These are phyloP conservation scores for Alloscopus bannaensis DNA, from an alignment of 2,888 invertebrate species.

Conservation along the genomic window DNA sequence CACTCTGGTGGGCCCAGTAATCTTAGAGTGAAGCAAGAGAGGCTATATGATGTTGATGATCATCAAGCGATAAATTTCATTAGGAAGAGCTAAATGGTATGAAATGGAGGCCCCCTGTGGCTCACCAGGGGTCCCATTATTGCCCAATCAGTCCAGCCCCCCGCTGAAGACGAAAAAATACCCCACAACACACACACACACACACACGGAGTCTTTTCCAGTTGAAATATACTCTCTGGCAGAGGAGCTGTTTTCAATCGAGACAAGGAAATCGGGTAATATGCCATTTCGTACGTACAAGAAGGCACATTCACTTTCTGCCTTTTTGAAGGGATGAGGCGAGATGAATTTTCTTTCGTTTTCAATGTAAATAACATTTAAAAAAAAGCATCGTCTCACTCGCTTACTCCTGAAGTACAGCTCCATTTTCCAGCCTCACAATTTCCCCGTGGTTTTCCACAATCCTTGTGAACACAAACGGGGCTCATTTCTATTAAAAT, in stretches of 20 bases:
- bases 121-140: constrained; percentile 73
- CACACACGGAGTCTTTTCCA: too few relatives aligned
- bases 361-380: too few relatives aligned
- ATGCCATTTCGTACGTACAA: constrained; percentile 68
- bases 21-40: constrained; percentile 63
- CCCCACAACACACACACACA: constrained; percentile 68
- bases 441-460: too few relatives aligned
- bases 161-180: too few relatives aligned
- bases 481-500: too few relatives aligned
- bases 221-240: constrained; percentile 68
- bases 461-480: too few relatives aligned
- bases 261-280: constrained; percentile 65
- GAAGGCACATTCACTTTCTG: too few relatives aligned
- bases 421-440: too few relatives aligned
- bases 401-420: too few relatives aligned
- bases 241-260: too few relatives aligned
- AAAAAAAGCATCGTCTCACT: too few relatives aligned
- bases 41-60: constrained; percentile 56
- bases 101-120: constrained; percentile 72
- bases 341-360: too few relatives aligned
- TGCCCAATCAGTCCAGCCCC: constrained; percentile 74
- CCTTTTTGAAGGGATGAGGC: constrained; percentile 28
- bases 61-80: constrained; percentile 73
- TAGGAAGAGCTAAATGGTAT: constrained; percentile 73
- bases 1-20: constrained; percentile 73